Evolutionary conservation across 2,113 vertebrate genomes (phyloP).

Genomic region (Cynopterus brachyotis): DNA sequence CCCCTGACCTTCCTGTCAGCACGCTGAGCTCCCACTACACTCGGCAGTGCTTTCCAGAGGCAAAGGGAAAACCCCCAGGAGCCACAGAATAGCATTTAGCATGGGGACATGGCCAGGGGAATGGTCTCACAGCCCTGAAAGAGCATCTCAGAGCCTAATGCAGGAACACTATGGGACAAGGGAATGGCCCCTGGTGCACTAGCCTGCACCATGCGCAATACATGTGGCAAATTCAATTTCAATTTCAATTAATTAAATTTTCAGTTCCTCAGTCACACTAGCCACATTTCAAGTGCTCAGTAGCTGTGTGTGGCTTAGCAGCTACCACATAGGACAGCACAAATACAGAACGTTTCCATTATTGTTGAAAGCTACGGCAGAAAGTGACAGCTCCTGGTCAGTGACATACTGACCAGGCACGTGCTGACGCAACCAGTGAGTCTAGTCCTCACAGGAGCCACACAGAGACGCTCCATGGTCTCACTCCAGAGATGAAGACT

Average conservation of each 20-base stretch:
- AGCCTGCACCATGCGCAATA: background rate
- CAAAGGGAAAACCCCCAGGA: background rate
- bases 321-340: background rate
- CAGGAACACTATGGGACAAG: background rate
- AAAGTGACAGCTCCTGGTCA: background rate
- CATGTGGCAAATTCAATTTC: background rate
- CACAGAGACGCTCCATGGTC: background rate
- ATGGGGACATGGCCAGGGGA: background rate
- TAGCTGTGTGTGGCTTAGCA: background rate
- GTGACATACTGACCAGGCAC: accelerated
- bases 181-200: background rate
- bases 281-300: background rate
- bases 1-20: background rate
- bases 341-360: background rate
- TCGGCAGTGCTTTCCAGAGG: background rate
- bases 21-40: background rate
- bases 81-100: background rate
- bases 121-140: background rate
- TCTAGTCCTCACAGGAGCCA: background rate
- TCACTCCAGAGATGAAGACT: background rate
- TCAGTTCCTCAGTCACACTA: background rate
- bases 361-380: background rate
- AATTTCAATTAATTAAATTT: background rate
- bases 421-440: background rate
- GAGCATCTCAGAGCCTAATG: background rate